A percentile compares a stretch with the other conserved stretches of the same genome.
phyloP scores from a whole-genome alignment of 2,888 invertebrate species.

The Apeira syringaria region DNA sequence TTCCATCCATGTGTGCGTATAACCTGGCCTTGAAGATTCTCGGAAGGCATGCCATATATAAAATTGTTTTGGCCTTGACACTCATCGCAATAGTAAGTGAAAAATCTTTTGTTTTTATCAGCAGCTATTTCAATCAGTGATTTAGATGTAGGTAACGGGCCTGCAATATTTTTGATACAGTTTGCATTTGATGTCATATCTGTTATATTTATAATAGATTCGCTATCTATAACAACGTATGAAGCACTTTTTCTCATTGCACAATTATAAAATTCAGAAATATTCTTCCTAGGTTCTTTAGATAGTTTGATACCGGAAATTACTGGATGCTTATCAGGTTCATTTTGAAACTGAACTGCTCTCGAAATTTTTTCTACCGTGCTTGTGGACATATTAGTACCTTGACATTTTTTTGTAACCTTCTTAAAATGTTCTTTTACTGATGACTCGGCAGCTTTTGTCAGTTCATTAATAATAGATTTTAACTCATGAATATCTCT shows the following conservation, averaged over 20 bases:
- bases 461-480: conserved; percentile 51
- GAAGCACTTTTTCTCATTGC: conserved; percentile 58
- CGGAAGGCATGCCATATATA: neutral
- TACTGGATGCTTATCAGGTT: conserved; percentile 33
- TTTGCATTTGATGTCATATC: conserved; percentile 62
- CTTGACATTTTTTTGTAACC: conserved; percentile 22
- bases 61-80: conserved; percentile 7
- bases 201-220: conserved; percentile 64
- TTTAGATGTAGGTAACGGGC: conserved; percentile 45
- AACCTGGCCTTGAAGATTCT: neutral
- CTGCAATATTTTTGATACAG: conserved; percentile 29
- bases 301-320: conserved; percentile 48
- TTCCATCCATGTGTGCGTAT: neutral
- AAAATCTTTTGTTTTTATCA: conserved; percentile 39
- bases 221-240: conserved; percentile 67
- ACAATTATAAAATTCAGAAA: conserved; percentile 39
- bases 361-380: conserved; percentile 38
- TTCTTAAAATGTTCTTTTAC: conserved; percentile 42
- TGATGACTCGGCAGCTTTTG: conserved; percentile 50
- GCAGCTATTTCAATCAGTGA: conserved; percentile 46
- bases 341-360: conserved; percentile 49
- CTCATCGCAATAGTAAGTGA: conserved; percentile 50
- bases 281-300: conserved; percentile 46
- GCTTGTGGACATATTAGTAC: conserved; percentile 20
- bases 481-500: conserved; percentile 58